Base-by-base conservation (phyloP, 37 sponge, comb jelly and placozoan species). In the Geodia barretti region DNA sequence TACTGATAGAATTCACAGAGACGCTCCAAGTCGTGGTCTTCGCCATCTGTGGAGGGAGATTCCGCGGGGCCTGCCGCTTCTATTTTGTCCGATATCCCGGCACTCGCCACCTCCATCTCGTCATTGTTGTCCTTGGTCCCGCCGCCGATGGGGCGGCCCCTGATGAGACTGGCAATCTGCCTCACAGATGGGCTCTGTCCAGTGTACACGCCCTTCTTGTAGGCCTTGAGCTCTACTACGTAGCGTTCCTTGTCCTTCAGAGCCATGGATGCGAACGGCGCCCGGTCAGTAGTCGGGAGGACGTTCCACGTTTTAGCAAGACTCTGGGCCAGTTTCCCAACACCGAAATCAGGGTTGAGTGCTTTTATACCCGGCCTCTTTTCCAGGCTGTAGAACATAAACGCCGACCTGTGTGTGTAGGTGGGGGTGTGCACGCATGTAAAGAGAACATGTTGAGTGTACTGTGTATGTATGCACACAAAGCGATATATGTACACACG, bases 381-480 rank as follows among this genome's bases (percentile, higher is more conserved):
- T 30, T 84, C 83, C 28, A 81, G 54, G 66, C 94, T 92, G 35
- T 87, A 96, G 66, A 87, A 90, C 91, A 96, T 90, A 60, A 96
- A 96, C 7, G 88, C 97, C 14, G 97, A 93, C 90, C 93, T 93
- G 36, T 40, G 67, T 25, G 63, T 81, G 63, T 60, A 61, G 47
- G 80, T 79, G 80, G 31, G 70, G 24, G 37, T 47, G 59, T 79
- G 68, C 32, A n/a, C n/a, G n/a, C n/a, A n/a, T n/a, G n/a, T n/a
- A n/a, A n/a, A n/a, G n/a, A n/a, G n/a, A n/a, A 66, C 30, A 32
- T 34, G 33, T 32, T 34, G 67, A 9, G 1, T 7, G 4, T 30
- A 5, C 64, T 29, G 36, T 35, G 36, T 11, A 70, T 14, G 71
- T 38, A 11, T 70, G 32, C 33, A 47, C 14, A 47, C 14, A 17